Evolutionary conservation across 2,888 invertebrate species (phyloP).

Genomic region (Eupithecia abbreviata): DNA sequence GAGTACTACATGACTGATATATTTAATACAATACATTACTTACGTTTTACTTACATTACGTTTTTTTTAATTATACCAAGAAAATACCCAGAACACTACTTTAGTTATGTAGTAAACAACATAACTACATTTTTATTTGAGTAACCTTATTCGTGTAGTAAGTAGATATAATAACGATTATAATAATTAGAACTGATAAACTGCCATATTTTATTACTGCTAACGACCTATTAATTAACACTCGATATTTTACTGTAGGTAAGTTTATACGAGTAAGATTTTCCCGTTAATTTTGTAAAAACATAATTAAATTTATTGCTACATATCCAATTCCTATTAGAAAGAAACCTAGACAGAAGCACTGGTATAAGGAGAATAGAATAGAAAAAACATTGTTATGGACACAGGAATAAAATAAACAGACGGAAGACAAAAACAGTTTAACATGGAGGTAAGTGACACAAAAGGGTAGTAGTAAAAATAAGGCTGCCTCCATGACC

Average conservation of each 20-base stretch:
- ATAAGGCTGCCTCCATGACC: too few relatives aligned
- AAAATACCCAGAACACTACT: background rate
- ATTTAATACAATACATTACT: too few relatives aligned
- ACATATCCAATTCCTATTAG: background rate
- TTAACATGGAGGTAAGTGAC: too few relatives aligned
- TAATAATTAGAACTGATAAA: constrained; percentile 2
- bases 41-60: too few relatives aligned
- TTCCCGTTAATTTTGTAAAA: background rate
- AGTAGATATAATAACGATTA: constrained; percentile 1
- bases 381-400: too few relatives aligned
- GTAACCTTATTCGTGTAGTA: constrained; percentile 1
- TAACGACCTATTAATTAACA: background rate
- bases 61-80: too few relatives aligned
- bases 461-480: too few relatives aligned
- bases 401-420: too few relatives aligned
- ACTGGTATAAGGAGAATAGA: background rate
- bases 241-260: background rate
- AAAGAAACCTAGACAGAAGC: background rate
- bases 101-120: background rate
- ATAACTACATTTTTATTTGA: background rate
- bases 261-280: background rate
- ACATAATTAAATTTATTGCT: background rate
- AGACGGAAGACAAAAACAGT: too few relatives aligned
- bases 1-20: too few relatives aligned
- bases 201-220: background rate